These are phyloP conservation scores for Campylomormyrus numenius DNA, from an alignment of 2,113 vertebrate species.

Conservation along the genomic window DNA sequence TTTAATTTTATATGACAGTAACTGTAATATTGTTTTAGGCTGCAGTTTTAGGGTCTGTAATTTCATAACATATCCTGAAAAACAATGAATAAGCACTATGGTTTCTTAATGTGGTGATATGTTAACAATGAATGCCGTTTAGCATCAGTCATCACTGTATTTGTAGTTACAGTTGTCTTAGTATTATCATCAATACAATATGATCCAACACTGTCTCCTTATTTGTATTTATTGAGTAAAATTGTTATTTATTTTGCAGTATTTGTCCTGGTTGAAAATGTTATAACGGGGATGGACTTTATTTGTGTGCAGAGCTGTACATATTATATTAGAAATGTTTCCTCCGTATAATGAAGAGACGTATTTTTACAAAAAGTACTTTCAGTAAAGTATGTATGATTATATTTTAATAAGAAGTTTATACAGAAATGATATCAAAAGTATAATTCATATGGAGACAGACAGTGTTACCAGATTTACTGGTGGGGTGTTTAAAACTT, in stretches of 20 bases:
- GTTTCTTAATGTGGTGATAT: not conserved
- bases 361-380: slow-evolving; percentile 5
- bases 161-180: slow-evolving; percentile 1
- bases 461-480: not conserved
- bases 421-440: not conserved
- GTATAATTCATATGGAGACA: not conserved
- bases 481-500: not conserved
- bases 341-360: not conserved
- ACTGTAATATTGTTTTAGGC: not conserved
- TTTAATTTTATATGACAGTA: slow-evolving; percentile 19
- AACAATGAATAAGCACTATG: slow-evolving; percentile 7
- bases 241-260: not conserved
- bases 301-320: not conserved
- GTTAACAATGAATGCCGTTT: not conserved
- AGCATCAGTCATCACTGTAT: not conserved
- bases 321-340: not conserved
- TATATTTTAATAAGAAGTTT: slow-evolving; percentile 6
- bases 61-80: slow-evolving; percentile 16
- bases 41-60: slow-evolving; percentile 11
- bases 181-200: not conserved
- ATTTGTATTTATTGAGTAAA: not conserved
- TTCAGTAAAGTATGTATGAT: not conserved
- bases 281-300: not conserved
- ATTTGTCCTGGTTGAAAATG: not conserved
- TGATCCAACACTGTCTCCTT: not conserved